phyloP scores from a whole-genome alignment of 2,113 vertebrate species.

The Neolamprologus tretocephalus region DNA sequence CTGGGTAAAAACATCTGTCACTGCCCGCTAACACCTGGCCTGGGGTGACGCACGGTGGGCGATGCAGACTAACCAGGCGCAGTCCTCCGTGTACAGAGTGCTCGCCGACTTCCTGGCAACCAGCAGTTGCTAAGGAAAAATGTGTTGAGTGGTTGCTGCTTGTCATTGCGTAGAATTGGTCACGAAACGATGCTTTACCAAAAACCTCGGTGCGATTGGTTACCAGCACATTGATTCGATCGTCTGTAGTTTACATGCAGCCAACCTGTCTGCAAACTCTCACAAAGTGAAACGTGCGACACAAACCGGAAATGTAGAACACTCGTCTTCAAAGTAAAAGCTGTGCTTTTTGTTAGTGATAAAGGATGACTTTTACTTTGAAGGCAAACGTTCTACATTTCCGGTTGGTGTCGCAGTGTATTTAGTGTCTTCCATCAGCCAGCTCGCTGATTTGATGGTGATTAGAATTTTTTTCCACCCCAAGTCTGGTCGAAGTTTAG shows the following conservation, averaged over 20 bases:
- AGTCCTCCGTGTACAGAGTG: background rate
- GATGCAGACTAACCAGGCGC: background rate
- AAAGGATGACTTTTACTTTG: background rate
- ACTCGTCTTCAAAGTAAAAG: background rate
- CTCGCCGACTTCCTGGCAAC: background rate
- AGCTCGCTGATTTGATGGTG: background rate
- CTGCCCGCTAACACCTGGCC: background rate
- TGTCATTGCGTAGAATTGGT: background rate
- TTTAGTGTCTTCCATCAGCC: background rate
- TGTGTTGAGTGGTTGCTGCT: background rate
- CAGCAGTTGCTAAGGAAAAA: background rate
- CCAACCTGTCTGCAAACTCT: background rate
- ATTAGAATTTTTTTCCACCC: background rate
- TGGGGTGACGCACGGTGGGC: background rate
- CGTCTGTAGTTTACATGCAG: background rate
- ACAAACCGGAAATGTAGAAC: accelerated
- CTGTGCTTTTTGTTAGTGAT: background rate
- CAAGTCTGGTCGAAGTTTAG: background rate
- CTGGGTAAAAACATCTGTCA: background rate
- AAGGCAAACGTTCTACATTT: background rate
- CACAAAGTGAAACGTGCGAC: background rate
- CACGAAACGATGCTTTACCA: background rate
- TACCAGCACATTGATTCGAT: background rate
- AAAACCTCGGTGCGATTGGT: background rate
- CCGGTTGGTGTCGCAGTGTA: background rate